phyloP scores from a whole-genome alignment of 1,140 invertebrate species.

The Epicauta chinensis region DNA sequence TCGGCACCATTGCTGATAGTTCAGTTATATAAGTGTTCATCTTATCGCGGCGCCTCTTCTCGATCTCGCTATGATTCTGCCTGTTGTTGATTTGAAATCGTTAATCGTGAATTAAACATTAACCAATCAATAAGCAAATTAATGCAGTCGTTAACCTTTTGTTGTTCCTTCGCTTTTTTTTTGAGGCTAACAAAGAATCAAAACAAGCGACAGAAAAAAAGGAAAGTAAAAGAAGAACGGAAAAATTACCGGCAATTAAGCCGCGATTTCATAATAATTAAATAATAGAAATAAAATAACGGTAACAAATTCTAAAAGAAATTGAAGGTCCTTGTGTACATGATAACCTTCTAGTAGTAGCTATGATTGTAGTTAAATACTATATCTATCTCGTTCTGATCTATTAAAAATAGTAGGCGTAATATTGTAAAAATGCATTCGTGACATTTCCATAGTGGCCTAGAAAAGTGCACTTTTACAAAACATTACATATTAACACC shows the following conservation, averaged over 20 bases:
- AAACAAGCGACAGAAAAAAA: too few species aligned
- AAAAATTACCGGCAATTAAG: not conserved
- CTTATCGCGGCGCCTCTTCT: constrained; percentile 88
- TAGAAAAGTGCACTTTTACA: constrained; percentile 27
- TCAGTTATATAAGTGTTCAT: constrained; percentile 96
- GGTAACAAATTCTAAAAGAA: constrained; percentile 6
- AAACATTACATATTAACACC: constrained; percentile 2
- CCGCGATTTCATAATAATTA: constrained; percentile 15
- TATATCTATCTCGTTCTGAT: too few species aligned
- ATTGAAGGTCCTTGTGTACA: too few species aligned
- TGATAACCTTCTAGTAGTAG: too few species aligned
- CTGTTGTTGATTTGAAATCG: constrained; percentile 19
- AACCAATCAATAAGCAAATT: too few species aligned
- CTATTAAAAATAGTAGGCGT: constrained; percentile 7
- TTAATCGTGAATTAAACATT: not conserved
- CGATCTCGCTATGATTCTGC: constrained; percentile 93
- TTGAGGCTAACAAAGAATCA: too few species aligned
- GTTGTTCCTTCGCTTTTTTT: too few species aligned
- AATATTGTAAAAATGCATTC: constrained; percentile 25
- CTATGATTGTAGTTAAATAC: too few species aligned
- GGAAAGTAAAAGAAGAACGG: too few species aligned
- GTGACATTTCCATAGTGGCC: constrained; percentile 23
- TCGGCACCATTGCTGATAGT: constrained; percentile 83
- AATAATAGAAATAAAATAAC: constrained; percentile 15
- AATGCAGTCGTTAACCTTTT: too few species aligned